A percentile compares a stretch with the other conserved stretches of the same genome.
Evolutionary conservation across 2,113 vertebrate genomes (phyloP).

Genomic region (Psammodynastes pulverulentus): DNA sequence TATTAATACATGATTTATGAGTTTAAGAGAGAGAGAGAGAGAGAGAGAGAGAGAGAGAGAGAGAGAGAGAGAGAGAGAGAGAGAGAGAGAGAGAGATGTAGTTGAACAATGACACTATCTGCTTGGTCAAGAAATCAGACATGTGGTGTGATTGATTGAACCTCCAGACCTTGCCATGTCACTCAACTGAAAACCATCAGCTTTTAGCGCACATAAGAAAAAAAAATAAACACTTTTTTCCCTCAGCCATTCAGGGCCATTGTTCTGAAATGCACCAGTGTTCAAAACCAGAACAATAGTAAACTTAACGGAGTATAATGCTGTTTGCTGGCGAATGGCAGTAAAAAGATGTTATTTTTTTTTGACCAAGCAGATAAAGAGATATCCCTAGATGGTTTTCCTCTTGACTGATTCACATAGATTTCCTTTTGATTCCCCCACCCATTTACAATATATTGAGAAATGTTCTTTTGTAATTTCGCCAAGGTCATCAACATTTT

Average conservation of each 20-base stretch:
- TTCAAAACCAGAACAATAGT: neutral
- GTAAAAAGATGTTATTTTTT: neutral
- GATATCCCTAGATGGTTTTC: neutral
- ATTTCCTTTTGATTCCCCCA: neutral
- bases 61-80: too few relatives aligned
- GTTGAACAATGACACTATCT: neutral
- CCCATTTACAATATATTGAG: neutral
- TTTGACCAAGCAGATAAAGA: neutral
- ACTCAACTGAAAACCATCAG: neutral
- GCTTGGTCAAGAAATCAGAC: neutral
- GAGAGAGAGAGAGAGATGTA: neutral
- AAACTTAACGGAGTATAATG: neutral
- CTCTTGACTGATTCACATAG: neutral
- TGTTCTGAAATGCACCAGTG: neutral
- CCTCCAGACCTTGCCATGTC: neutral
- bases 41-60: too few relatives aligned
- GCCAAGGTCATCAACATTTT: neutral
- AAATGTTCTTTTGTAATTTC: neutral
- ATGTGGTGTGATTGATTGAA: neutral
- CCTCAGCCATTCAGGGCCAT: neutral
- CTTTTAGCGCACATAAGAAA: neutral
- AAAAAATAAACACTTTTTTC: neutral
- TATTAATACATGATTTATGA: neutral
- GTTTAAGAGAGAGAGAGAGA: too few relatives aligned
- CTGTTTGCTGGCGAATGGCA: neutral